phyloP scores from a whole-genome alignment of 2,888 invertebrate genomes.

The Meteorus colon region DNA sequence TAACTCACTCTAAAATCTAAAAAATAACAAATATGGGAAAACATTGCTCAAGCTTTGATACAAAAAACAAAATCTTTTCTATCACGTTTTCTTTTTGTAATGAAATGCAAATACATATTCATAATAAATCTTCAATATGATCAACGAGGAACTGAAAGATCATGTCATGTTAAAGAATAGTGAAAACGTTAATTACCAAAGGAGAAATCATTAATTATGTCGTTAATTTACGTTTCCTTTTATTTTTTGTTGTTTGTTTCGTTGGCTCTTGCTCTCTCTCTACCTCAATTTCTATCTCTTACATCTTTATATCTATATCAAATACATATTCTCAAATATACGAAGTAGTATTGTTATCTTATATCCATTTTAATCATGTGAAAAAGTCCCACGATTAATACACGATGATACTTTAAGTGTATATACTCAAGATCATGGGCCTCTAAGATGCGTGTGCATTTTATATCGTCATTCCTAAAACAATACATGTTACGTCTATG shows the following conservation, averaged over 20 bases:
- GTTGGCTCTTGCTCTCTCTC: background rate
- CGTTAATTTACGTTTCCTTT: conserved; percentile 41
- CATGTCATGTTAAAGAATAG: conserved; percentile 60
- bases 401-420: conserved; percentile 1
- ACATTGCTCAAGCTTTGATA: no score
- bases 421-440: conserved; percentile 51
- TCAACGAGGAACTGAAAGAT: conserved; percentile 54
- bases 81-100: no score
- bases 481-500: conserved; percentile 34
- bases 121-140: background rate
- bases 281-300: conserved; percentile 8
- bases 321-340: conserved; percentile 38
- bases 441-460: conserved; percentile 22
- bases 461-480: background rate
- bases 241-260: conserved; percentile 15
- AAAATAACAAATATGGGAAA: no score
- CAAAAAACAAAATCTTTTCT: no score
- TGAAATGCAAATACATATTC: background rate
- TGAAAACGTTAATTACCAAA: conserved; percentile 65
- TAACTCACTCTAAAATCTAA: no score
- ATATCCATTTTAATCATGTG: conserved; percentile 61
- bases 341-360: conserved; percentile 57
- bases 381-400: conserved; percentile 61
- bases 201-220: conserved; percentile 55
- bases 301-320: background rate